Percentiles rank a stretch among this genome's conserved stretches.
Conservation (phyloP, 2,888 invertebrate species). For the Tenthredo distinguenda region DNA sequence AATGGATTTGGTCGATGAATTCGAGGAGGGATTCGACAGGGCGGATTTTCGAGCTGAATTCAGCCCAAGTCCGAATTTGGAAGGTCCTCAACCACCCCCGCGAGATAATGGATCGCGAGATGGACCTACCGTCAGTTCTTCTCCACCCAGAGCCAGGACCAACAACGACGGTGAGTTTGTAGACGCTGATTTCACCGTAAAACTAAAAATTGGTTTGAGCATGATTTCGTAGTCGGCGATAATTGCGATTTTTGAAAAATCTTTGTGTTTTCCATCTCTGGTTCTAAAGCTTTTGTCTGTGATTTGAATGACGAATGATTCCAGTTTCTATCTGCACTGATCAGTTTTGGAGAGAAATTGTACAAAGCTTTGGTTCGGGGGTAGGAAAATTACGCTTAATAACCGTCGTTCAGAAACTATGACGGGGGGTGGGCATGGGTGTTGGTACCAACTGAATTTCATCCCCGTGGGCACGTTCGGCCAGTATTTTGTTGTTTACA, state of each 20-base stretch:
- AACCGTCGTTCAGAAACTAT: neutral
- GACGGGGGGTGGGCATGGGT: neutral
- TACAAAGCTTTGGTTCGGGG: neutral
- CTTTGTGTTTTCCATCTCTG: neutral
- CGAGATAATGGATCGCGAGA: conserved; percentile 71
- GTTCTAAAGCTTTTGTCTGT: too few relatives aligned
- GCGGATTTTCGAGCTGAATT: conserved; percentile 78
- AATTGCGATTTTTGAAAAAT: neutral
- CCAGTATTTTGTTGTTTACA: conserved; percentile 18
- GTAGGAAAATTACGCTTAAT: neutral
- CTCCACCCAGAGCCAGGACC: conserved; percentile 74
- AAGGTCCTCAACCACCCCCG: conserved; percentile 74
- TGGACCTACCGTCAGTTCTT: conserved; percentile 73
- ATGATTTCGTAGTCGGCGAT: neutral
- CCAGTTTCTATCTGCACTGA: neutral
- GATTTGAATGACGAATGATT: neutral
- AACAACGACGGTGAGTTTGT: conserved; percentile 71
- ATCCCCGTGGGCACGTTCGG: neutral
- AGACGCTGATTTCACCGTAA: neutral
- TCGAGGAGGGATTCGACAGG: conserved; percentile 78
- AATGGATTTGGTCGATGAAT: conserved; percentile 77
- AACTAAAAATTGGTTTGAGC: neutral
- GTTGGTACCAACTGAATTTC: neutral
- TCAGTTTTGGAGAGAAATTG: neutral
- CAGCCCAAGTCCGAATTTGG: conserved; percentile 77